These are phyloP conservation scores for Eulemur rubriventer DNA, from an alignment of 2,797 vertebrate species.

Conservation along the genomic window DNA sequence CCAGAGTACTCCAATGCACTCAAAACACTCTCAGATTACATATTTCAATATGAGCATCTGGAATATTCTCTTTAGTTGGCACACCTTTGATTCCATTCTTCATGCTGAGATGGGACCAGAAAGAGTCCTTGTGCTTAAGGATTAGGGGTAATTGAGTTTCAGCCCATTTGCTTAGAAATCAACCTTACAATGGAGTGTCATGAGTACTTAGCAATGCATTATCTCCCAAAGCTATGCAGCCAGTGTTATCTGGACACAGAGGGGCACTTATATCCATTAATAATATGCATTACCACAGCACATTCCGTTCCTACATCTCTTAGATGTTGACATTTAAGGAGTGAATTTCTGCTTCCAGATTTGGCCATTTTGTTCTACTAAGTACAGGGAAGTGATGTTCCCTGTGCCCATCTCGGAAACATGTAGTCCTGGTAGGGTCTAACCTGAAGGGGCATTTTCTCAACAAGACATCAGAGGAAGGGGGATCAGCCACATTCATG, in stretches of 20 bases:
- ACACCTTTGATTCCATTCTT: conserved; percentile 47
- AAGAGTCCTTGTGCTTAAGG: not conserved
- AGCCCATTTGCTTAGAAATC: conserved; percentile 57
- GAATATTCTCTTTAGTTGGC: conserved; percentile 50
- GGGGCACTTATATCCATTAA: conserved; percentile 12
- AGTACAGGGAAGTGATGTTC: not conserved
- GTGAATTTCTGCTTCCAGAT: not conserved
- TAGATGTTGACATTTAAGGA: not conserved
- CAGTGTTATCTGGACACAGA: not conserved
- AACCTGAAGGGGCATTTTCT: not conserved
- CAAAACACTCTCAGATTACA: conserved; percentile 63
- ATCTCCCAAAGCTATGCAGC: not conserved
- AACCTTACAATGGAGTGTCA: not conserved
- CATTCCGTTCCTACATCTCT: not conserved
- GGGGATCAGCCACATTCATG: not conserved
- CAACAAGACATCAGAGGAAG: not conserved
- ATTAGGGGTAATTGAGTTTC: conserved; percentile 59
- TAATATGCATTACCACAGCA: not conserved
- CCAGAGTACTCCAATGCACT: conserved; percentile 46
- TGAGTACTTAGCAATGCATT: conserved; percentile 37
- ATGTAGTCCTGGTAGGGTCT: not conserved
- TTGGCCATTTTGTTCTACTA: conserved; percentile 13
- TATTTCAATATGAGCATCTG: conserved; percentile 34
- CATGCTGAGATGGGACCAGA: not conserved
- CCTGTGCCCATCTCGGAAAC: not conserved